Percentiles rank a stretch among this genome's conserved stretches.
These are phyloP conservation scores for Salvelinus fontinalis DNA, from an alignment of 2,113 vertebrate genomes.

Conservation along the genomic window DNA sequence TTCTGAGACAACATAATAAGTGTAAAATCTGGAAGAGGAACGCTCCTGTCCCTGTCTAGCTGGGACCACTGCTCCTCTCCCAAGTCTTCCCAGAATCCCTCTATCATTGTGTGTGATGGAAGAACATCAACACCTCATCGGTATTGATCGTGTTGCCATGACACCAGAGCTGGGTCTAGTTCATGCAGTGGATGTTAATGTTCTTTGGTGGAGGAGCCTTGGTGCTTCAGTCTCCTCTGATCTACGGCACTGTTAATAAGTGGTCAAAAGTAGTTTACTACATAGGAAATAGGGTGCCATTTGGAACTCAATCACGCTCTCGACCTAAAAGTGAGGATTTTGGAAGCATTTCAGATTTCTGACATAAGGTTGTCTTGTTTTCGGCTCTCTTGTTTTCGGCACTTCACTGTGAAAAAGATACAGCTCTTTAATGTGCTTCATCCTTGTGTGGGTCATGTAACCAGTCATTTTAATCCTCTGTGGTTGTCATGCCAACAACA, in stretches of 20 bases:
- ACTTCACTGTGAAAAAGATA: background rate
- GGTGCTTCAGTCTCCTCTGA: background rate
- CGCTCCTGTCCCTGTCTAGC: constrained; percentile 11
- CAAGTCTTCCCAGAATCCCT: constrained; percentile 19
- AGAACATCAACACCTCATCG: constrained; percentile 48
- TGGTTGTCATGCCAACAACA: constrained; percentile 75
- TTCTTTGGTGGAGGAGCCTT: constrained; percentile 10
- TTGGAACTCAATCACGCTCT: too few species aligned
- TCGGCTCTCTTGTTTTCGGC: constrained; percentile 7
- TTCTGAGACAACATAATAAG: background rate
- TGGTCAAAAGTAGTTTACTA: too few species aligned
- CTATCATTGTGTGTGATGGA: constrained; percentile 42
- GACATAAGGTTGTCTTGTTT: constrained; percentile 48
- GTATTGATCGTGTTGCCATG: constrained; percentile 63
- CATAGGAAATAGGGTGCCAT: too few species aligned
- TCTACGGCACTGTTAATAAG: background rate
- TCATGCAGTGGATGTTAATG: constrained; percentile 45
- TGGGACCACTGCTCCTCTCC: constrained; percentile 15
- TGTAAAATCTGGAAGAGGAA: background rate
- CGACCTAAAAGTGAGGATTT: background rate
- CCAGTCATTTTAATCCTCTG: constrained; percentile 54
- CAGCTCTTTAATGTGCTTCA: constrained; percentile 50
- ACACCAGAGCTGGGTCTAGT: constrained; percentile 40
- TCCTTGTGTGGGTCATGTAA: constrained; percentile 65
- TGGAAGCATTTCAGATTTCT: constrained; percentile 51